These are phyloP conservation scores for Choreutis nemorana DNA, from an alignment of 2,888 invertebrate species.

Conservation along the genomic window DNA sequence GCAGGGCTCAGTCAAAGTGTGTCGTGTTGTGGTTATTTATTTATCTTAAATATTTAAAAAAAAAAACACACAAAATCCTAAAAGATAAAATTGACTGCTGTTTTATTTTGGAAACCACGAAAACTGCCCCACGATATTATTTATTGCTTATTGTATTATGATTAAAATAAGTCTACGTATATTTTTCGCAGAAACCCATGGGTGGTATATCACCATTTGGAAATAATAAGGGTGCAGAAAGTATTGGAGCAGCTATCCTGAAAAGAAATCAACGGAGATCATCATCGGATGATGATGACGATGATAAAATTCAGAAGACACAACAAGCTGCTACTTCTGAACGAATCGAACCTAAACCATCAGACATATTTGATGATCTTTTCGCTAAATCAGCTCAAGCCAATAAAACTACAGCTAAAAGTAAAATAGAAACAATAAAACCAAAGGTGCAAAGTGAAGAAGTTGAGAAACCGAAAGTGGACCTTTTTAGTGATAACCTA, in stretches of 20 bases:
- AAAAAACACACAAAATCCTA: too few species aligned
- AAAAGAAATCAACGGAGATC: constrained; percentile 35
- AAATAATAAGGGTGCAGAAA: constrained; percentile 35
- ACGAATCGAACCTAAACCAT: constrained; percentile 1
- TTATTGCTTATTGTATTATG: not conserved
- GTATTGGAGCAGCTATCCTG: constrained; percentile 48
- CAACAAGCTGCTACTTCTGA: constrained; percentile 4
- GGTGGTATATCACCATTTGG: constrained; percentile 70
- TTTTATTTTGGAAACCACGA: too few species aligned
- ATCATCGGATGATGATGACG: constrained; percentile 32
- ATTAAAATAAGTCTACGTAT: constrained; percentile 1
- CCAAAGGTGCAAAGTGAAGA: constrained; percentile 15
- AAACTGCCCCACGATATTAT: not conserved
- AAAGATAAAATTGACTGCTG: too few species aligned
- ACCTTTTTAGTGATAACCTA: constrained; percentile 44
- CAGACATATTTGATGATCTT: constrained; percentile 41
- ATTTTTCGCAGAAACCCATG: constrained; percentile 60
- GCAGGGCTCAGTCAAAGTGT: too few species aligned
- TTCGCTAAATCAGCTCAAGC: constrained; percentile 31
- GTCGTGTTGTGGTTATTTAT: too few species aligned
- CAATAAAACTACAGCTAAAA: constrained; percentile 11
- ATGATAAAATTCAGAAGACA: constrained; percentile 13
- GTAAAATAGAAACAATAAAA: constrained; percentile 9
- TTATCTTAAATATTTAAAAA: too few species aligned
- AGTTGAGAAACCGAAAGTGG: too few species aligned